Base-by-base conservation (phyloP, 2,797 vertebrate genomes). In the Pangasius sanitwongsei region DNA sequence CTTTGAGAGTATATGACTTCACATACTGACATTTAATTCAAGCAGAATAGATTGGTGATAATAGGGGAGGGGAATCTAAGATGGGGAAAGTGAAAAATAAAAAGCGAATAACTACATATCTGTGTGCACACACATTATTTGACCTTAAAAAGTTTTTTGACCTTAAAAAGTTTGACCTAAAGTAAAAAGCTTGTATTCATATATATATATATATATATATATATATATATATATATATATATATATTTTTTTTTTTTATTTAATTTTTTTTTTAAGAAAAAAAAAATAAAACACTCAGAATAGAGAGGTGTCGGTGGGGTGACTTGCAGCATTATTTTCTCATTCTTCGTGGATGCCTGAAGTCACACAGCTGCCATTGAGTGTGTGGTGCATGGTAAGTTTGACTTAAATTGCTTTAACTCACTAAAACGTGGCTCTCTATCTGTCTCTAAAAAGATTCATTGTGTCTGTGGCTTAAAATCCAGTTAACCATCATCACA, bases 401-500 rank as follows among this genome's bases (percentile, higher is more conserved):
- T 89, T 91, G 61, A 89, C 84, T 86, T 90, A 90, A 89, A 74
- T 87, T 89, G 87, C 92, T 86, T 89, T 92, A 93, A 92, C 89
- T 92, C 81, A 86, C 93, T 92, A 93, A 92, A 91, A 92, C 89
- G 92, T 89, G 86, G 93, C 94, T 92, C 90, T 92, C 57, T 91
- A 89, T 83, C 87, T 89, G 88, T 92, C 92, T 94, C 91, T 96
- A 94, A 96, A 97, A 94, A 94, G 94, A 48, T 92, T 91, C 93
- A 94, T 97, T 97, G 96, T 97, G 87, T 92, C 90, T 85, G 91
- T 57, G 91, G 90, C 93, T 94, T 92, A 93, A 96, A 96, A 96
- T 96, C 95, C 94, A 95, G 92, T 96, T 96, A 96, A 93, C 93
- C 86, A 93, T 96, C 95, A 97, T 97, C 96, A 97, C 96, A 96